These are phyloP conservation scores for Nibea coibor DNA, from an alignment of 2,113 vertebrate species.

Conservation along the genomic window DNA sequence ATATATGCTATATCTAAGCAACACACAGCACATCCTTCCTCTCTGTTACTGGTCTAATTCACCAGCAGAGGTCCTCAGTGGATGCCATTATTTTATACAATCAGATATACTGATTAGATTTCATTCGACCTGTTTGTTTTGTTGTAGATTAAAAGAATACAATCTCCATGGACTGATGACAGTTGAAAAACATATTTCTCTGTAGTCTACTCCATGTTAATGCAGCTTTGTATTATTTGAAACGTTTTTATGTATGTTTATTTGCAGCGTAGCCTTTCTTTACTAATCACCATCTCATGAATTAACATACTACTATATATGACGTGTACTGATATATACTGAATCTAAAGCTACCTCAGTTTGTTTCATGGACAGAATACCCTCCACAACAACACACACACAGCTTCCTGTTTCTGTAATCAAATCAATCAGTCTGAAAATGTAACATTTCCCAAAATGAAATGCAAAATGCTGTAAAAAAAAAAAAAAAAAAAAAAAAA, in stretches of 20 bases:
- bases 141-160: too few species aligned
- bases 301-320: not conserved
- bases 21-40: not conserved
- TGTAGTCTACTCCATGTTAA: conserved; percentile 10
- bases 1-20: not conserved
- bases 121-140: not conserved
- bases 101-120: not conserved
- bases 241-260: not conserved
- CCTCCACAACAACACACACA: not conserved
- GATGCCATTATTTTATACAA: not conserved
- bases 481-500: not conserved
- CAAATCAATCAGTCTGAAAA: not conserved
- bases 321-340: conserved; percentile 14
- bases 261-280: conserved; percentile 38
- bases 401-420: not conserved
- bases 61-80: conserved; percentile 4
- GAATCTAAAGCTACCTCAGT: conserved; percentile 65
- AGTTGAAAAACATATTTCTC: not conserved
- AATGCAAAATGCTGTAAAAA: not conserved
- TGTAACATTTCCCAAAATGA: not conserved
- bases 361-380: conserved; percentile 39
- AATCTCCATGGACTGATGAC: not conserved
- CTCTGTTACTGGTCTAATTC: not conserved
- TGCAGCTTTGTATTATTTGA: conserved; percentile 23
- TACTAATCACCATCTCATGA: conserved; percentile 8